Evolutionary conservation across 2,113 vertebrate genomes (phyloP).

Genomic region (Cephalophus harveyi): DNA sequence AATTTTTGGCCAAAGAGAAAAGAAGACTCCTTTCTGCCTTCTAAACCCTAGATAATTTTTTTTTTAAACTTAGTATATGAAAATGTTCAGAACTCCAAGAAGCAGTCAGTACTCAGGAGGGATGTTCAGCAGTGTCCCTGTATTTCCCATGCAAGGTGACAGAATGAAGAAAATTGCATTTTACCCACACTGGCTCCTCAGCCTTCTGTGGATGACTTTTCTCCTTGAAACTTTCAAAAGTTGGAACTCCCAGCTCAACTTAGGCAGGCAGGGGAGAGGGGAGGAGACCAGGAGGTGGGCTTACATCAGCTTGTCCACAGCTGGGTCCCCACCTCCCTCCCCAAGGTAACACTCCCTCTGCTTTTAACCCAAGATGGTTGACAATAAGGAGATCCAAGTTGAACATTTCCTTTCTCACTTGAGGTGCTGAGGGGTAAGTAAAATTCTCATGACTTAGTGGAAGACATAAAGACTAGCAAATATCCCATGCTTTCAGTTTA

Average conservation of each 20-base stretch:
- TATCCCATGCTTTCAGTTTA: not conserved
- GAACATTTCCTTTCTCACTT: not conserved
- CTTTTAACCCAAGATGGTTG: not conserved
- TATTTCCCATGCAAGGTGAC: accelerated
- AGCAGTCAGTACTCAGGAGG: not conserved
- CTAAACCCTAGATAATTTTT: not conserved
- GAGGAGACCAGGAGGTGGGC: accelerated
- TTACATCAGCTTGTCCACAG: not conserved
- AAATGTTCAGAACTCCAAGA: not conserved
- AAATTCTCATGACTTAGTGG: not conserved
- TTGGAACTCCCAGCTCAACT: not conserved
- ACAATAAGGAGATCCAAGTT: not conserved
- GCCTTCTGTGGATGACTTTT: not conserved
- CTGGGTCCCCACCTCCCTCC: not conserved
- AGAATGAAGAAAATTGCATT: not conserved
- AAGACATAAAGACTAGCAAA: not conserved
- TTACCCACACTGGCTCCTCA: not conserved
- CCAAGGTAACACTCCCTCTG: not conserved
- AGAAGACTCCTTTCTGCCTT: not conserved
- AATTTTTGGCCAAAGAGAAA: not conserved
- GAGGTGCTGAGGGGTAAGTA: not conserved
- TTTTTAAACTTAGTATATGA: not conserved
- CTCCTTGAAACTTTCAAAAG: not conserved
- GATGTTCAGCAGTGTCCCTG: not conserved
- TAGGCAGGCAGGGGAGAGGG: not conserved